Conservation (phyloP, 2,113 vertebrate genomes). For the Pygoscelis adeliae region DNA sequence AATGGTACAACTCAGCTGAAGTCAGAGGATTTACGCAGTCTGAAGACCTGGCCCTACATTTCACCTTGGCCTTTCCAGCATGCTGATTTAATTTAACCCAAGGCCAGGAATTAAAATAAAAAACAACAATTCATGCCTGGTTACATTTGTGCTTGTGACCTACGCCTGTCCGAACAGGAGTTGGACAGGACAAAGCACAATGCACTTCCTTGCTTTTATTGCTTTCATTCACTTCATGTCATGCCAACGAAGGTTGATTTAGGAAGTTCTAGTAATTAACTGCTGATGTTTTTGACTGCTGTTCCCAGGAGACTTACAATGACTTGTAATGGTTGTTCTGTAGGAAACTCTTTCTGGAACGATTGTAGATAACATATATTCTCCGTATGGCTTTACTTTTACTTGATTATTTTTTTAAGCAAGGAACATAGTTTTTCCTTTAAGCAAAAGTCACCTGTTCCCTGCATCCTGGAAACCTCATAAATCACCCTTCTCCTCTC, state of each 20-base stretch:
- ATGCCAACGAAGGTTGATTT: slow-evolving; percentile 69
- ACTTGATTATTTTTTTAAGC: slow-evolving; percentile 38
- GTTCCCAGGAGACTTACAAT: slow-evolving; percentile 40
- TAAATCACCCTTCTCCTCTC: not conserved
- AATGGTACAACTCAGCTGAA: not conserved
- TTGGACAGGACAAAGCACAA: slow-evolving; percentile 73
- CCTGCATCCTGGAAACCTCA: not conserved
- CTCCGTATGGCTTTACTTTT: not conserved
- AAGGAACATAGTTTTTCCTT: not conserved
- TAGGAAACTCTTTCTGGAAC: slow-evolving; percentile 43
- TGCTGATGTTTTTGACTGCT: slow-evolving; percentile 68
- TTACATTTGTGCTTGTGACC: slow-evolving; percentile 63
- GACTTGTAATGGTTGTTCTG: slow-evolving; percentile 64
- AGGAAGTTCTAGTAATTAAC: slow-evolving; percentile 69
- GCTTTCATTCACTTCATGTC: slow-evolving; percentile 69
- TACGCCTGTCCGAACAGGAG: slow-evolving; percentile 59
- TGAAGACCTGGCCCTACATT: not conserved
- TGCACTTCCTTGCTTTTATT: slow-evolving; percentile 74
- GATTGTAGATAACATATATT: slow-evolving; percentile 32
- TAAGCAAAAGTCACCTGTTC: slow-evolving; percentile 23
- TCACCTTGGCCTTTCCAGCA: slow-evolving; percentile 61
- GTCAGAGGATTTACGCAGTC: slow-evolving; percentile 11
- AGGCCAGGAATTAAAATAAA: slow-evolving; percentile 52
- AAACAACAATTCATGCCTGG: slow-evolving; percentile 53
- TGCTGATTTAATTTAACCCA: slow-evolving; percentile 46